Conservation (phyloP, 2,797 vertebrate genomes). For the Falco cherrug region DNA sequence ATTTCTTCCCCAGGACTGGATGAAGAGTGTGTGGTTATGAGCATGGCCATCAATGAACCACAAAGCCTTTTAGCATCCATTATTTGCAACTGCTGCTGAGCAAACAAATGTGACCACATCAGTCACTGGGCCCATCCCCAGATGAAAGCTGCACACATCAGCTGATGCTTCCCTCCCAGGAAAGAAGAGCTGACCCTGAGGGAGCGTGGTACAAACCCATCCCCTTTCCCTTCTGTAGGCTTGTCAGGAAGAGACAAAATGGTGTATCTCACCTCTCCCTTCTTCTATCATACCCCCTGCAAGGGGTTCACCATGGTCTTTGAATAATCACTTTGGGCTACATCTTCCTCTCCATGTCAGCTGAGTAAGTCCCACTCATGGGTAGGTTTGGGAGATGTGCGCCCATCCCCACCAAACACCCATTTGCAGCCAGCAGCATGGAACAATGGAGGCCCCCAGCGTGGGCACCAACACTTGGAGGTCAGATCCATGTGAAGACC, state of each 20-base stretch:
- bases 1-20: constrained; percentile 62
- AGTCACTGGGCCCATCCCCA: constrained; percentile 53
- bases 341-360: neutral
- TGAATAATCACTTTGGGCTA: neutral
- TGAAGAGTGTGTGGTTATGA: constrained; percentile 75
- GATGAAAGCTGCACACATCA: constrained; percentile 59
- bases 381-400: neutral
- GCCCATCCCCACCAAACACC: neutral
- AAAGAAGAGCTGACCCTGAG: constrained; percentile 35
- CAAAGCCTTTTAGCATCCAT: constrained; percentile 84
- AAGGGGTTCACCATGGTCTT: neutral
- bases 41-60: constrained; percentile 78
- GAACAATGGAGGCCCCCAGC: fast-evolving
- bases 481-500: neutral
- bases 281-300: neutral
- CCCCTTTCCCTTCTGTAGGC: neutral
- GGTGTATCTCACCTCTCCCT: neutral
- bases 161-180: constrained; percentile 1
- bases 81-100: constrained; percentile 78
- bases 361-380: fast-evolving
- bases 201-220: neutral
- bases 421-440: neutral
- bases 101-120: constrained; percentile 75
- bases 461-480: neutral
- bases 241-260: neutral